phyloP scores from a whole-genome alignment of 1,140 invertebrate species.

The Parasteatoda tepidariorum region DNA sequence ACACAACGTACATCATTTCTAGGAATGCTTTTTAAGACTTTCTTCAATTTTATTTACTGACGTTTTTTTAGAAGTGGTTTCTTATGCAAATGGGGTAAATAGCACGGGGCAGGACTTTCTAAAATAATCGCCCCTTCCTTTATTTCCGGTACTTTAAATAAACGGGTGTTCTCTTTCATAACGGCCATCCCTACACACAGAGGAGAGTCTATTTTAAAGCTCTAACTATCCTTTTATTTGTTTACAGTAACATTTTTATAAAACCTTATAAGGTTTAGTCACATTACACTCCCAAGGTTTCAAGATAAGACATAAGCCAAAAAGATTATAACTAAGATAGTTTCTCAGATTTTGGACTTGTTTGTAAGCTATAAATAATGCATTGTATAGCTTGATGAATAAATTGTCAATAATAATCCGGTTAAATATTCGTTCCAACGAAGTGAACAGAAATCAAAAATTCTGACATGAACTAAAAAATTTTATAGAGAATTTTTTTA shows the following conservation, averaged over 20 bases:
- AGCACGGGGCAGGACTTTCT: not conserved
- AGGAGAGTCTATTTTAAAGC: not conserved
- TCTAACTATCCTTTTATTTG: not conserved
- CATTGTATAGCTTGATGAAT: too few species aligned
- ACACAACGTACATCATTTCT: not conserved
- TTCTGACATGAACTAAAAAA: too few species aligned
- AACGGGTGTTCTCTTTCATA: conserved; percentile 1
- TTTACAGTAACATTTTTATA: not conserved
- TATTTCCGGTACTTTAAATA: conserved; percentile 53
- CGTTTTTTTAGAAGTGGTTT: not conserved
- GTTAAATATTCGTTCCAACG: too few species aligned
- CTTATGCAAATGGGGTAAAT: not conserved
- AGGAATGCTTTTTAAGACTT: not conserved
- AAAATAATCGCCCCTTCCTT: conserved; percentile 46
- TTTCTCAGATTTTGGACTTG: too few species aligned
- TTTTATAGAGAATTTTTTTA: too few species aligned
- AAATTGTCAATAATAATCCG: too few species aligned
- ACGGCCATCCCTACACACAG: not conserved
- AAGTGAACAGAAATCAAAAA: too few species aligned
- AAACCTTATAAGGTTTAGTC: not conserved
- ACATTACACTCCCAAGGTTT: too few species aligned
- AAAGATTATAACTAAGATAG: too few species aligned
- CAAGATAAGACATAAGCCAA: too few species aligned
- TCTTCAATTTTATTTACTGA: not conserved
- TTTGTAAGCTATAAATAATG: too few species aligned